Conservation (phyloP, 2,888 invertebrate genomes). For the Drosophila anceps region DNA sequence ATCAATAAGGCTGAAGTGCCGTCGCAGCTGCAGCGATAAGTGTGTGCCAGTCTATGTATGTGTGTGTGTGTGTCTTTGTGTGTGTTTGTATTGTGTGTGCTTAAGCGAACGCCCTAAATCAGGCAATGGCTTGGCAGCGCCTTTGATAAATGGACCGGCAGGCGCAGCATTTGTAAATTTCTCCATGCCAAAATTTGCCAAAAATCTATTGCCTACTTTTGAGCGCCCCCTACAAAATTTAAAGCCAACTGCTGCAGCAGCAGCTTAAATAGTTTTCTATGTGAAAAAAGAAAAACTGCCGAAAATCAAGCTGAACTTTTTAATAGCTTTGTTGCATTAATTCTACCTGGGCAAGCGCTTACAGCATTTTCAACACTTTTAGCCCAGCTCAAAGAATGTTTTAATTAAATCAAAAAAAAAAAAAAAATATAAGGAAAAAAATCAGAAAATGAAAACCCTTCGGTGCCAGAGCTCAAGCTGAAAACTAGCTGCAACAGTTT, state of each 20-base stretch:
- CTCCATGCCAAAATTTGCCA: not conserved
- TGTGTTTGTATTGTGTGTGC: conserved; percentile 10
- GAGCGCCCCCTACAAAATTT: conserved; percentile 8
- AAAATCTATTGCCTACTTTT: conserved; percentile 37
- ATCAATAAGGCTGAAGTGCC: conserved; percentile 69
- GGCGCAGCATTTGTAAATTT: conserved; percentile 7
- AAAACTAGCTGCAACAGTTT: conserved; percentile 26
- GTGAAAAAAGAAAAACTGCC: not conserved
- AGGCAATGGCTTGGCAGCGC: conserved; percentile 31
- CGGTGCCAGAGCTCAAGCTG: conserved; percentile 21
- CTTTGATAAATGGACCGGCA: conserved; percentile 53
- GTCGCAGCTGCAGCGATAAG: conserved; percentile 13
- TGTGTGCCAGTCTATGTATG: conserved; percentile 3
- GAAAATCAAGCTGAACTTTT: conserved; percentile 41
- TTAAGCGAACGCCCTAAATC: conserved; percentile 19
- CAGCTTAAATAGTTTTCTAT: conserved; percentile 21
- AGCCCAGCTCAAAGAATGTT: conserved; percentile 69
- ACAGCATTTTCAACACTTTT: conserved; percentile 67
- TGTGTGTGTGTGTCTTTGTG: conserved; percentile 13
- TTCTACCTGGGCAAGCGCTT: conserved; percentile 36
- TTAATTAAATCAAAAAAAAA: conserved; percentile 78
- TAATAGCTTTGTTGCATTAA: conserved; percentile 42
- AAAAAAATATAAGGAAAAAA: not conserved
- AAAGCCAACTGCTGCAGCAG: not conserved
- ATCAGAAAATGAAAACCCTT: conserved; percentile 27